Percentiles rank a stretch among this genome's conserved stretches.
Conservation (phyloP, 1,140 invertebrate genomes). For the Heliconius melpomene region DNA sequence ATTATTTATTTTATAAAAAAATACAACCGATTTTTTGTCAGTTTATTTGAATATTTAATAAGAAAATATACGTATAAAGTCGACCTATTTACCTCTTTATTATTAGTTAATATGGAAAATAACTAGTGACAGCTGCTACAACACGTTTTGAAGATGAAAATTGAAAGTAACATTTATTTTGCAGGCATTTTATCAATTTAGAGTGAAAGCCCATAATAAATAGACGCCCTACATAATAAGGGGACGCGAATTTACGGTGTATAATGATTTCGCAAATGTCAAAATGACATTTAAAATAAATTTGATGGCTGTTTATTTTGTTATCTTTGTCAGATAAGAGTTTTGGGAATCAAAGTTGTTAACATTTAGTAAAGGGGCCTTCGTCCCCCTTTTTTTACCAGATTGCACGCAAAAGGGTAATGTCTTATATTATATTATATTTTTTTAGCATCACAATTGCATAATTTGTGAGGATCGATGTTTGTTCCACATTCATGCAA, state of each 20-base stretch:
- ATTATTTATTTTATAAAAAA: too few relatives aligned
- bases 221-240: not conserved
- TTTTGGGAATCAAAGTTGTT: not conserved
- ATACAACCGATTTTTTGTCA: too few relatives aligned
- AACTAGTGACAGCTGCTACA: not conserved
- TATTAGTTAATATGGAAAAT: not conserved
- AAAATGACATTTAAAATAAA: conserved; percentile 4
- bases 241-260: not conserved
- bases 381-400: not conserved
- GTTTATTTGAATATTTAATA: too few relatives aligned
- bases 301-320: conserved; percentile 13
- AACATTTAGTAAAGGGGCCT: not conserved
- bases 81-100: not conserved
- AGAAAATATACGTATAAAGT: not conserved
- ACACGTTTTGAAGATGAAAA: not conserved
- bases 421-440: too few relatives aligned
- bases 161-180: conserved; percentile 5
- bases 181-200: not conserved
- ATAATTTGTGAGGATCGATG: too few relatives aligned
- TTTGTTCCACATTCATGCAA: too few relatives aligned
- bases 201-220: not conserved
- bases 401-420: not conserved
- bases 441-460: too few relatives aligned
- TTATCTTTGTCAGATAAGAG: conserved; percentile 7
- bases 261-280: not conserved